Conservation (phyloP, 2,888 invertebrate species). For the Stictocephala bisonia region DNA sequence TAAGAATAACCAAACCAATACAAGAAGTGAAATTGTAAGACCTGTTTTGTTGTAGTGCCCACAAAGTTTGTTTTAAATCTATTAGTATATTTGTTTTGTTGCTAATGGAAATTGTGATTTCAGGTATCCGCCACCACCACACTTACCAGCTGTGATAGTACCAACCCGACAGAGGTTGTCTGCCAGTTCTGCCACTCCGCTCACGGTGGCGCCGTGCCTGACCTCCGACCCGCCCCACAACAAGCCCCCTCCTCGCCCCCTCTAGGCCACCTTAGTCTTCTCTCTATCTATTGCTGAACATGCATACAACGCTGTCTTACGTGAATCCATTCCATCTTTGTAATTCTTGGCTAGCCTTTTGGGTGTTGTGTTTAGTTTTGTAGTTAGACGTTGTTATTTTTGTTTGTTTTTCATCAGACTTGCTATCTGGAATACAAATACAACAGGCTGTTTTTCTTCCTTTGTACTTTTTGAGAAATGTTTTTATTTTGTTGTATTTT, state of each 20-base stretch:
- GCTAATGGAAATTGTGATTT: no score
- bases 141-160: slow-evolving; percentile 55
- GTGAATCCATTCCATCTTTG: slow-evolving; percentile 38
- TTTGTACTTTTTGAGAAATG: no score
- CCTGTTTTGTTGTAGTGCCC: no score
- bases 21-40: no score
- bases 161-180: slow-evolving; percentile 55
- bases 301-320: slow-evolving; percentile 27
- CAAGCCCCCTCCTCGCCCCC: slow-evolving; percentile 30
- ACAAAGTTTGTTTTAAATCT: no score
- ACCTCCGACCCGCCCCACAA: slow-evolving; percentile 48
- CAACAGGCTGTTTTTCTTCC: no score
- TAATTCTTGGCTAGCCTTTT: slow-evolving; percentile 41
- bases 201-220: slow-evolving; percentile 58
- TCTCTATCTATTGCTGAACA: slow-evolving; percentile 32
- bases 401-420: slow-evolving; percentile 6
- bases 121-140: slow-evolving; percentile 54
- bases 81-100: no score
- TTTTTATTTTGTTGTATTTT: no score
- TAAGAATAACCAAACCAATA: no score
- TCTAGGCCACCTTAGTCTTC: slow-evolving; percentile 21
- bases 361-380: slow-evolving; percentile 37
- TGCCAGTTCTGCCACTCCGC: slow-evolving; percentile 49
- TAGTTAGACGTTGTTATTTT: no score
- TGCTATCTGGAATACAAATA: no score